Conservation (phyloP, 2,113 vertebrate species). For the Cochlearius cochlearius region DNA sequence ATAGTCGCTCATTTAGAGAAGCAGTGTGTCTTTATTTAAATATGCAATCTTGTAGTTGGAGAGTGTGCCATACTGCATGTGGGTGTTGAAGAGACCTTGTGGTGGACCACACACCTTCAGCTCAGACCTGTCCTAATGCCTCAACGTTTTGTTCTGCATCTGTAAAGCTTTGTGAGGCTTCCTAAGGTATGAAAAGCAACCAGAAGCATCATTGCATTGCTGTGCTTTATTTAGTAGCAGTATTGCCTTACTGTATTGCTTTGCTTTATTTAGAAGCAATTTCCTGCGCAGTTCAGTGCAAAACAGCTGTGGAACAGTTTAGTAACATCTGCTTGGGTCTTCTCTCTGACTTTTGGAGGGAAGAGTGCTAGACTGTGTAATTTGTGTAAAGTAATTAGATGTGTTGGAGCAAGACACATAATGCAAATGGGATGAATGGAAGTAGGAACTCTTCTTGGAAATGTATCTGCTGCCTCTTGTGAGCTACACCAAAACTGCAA, state of each 20-base stretch:
- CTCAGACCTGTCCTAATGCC: rapidly evolving
- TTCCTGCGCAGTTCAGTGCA: neutral
- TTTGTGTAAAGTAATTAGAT: neutral
- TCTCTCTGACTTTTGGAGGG: neutral
- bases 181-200: neutral
- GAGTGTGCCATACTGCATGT: neutral
- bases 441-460: neutral
- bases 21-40: neutral
- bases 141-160: neutral
- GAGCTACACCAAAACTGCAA: constrained; percentile 21
- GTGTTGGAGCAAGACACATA: neutral
- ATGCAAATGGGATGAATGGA: neutral
- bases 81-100: neutral
- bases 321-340: neutral
- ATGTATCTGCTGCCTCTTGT: constrained; percentile 53
- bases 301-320: neutral
- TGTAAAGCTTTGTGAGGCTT: neutral
- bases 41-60: neutral
- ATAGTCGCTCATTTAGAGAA: neutral
- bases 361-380: neutral
- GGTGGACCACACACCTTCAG: neutral
- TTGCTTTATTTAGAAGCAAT: neutral
- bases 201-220: neutral
- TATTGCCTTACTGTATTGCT: neutral
- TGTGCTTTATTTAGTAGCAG: neutral